These are phyloP conservation scores for Tetragonula carbonaria DNA, from an alignment of 2,888 invertebrate species.

Conservation along the genomic window DNA sequence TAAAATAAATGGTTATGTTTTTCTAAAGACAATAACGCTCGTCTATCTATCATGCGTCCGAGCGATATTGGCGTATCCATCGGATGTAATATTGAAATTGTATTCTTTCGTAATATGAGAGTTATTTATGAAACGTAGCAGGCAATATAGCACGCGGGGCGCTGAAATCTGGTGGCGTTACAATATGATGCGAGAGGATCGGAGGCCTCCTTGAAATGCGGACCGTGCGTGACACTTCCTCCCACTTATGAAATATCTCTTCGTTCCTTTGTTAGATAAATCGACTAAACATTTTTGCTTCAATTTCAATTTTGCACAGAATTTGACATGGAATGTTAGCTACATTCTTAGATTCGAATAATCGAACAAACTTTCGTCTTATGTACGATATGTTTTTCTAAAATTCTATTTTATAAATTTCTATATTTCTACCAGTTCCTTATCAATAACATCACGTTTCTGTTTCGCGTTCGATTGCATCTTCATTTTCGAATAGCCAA, in stretches of 20 bases:
- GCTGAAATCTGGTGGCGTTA: constrained; percentile 71
- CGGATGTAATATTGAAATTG: constrained; percentile 83
- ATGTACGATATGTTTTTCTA: not conserved
- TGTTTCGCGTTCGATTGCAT: not conserved
- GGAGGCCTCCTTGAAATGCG: constrained; percentile 67
- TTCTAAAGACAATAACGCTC: constrained; percentile 83
- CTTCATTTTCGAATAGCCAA: not conserved
- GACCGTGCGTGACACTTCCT: constrained; percentile 40
- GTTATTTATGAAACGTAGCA: constrained; percentile 83
- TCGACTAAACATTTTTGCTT: not conserved
- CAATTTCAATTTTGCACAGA: not conserved
- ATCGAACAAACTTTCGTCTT: not conserved
- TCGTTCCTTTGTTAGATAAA: constrained; percentile 3
- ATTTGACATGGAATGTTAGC: too few species aligned
- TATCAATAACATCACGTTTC: not conserved
- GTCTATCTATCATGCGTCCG: constrained; percentile 82
- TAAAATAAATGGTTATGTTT: constrained; percentile 82
- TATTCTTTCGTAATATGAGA: constrained; percentile 80
- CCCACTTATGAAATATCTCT: constrained; percentile 21
- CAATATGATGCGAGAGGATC: constrained; percentile 77
- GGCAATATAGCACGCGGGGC: constrained; percentile 74
- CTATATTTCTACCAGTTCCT: not conserved
- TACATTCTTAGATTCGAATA: not conserved
- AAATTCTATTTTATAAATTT: not conserved
- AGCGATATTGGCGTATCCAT: constrained; percentile 82